These are phyloP conservation scores for Conistra vaccinii DNA, from an alignment of 2,888 invertebrate species.

Conservation along the genomic window DNA sequence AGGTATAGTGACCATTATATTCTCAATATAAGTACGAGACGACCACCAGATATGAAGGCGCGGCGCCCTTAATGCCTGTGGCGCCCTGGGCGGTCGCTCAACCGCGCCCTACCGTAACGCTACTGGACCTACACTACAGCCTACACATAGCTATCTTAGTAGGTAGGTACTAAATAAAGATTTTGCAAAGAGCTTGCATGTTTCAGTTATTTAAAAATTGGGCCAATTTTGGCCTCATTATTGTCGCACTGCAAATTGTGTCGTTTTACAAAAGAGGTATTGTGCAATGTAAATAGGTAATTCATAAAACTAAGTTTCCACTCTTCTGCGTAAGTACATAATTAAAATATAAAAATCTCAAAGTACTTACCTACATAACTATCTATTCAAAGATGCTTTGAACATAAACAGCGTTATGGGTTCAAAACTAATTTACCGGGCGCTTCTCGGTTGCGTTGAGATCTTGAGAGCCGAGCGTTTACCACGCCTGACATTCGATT, in stretches of 20 bases:
- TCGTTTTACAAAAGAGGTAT: background rate
- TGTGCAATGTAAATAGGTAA: too few species aligned
- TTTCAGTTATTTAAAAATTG: background rate
- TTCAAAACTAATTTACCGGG: constrained; percentile 47
- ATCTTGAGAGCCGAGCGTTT: constrained; percentile 37
- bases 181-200: background rate
- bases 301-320: background rate
- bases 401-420: constrained; percentile 7
- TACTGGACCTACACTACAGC: too few species aligned
- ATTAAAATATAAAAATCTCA: background rate
- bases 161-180: background rate
- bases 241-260: background rate
- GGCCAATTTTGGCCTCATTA: background rate
- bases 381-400: background rate
- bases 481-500: constrained; percentile 55
- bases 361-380: background rate
- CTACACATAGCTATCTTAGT: background rate
- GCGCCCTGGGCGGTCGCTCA: too few species aligned
- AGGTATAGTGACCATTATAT: too few species aligned
- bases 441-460: constrained; percentile 33
- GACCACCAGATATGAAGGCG: too few species aligned
- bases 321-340: too few species aligned
- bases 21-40: too few species aligned
- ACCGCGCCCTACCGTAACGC: too few species aligned
- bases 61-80: too few species aligned